Conservation (phyloP, 2,888 invertebrate species). For the Plutella xylostella region DNA sequence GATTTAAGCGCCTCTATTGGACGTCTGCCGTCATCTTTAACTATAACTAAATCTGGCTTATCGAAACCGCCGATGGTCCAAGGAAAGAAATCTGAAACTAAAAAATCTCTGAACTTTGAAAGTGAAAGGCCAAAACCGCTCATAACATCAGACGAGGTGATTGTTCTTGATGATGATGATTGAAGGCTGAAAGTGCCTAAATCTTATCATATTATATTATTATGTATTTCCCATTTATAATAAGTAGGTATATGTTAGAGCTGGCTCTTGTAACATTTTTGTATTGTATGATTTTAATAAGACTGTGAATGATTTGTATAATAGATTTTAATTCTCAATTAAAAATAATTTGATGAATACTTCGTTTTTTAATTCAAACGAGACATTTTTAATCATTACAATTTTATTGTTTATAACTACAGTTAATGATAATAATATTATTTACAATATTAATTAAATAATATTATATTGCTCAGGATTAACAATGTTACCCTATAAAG, state of each 20-base stretch:
- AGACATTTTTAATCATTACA: too few species aligned
- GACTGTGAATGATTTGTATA: not conserved
- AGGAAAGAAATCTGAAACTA: conserved; percentile 38
- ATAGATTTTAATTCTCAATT: not conserved
- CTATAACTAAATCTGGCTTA: conserved; percentile 52
- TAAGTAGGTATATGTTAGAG: not conserved
- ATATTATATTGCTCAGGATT: too few species aligned
- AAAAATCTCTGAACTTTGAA: conserved; percentile 40
- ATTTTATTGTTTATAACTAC: not conserved
- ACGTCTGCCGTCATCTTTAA: conserved; percentile 62
- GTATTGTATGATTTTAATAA: not conserved
- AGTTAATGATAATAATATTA: not conserved
- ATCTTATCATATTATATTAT: too few species aligned
- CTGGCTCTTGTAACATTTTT: not conserved
- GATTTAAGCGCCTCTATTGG: conserved; percentile 51
- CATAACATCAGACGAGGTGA: conserved; percentile 49
- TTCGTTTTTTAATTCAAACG: too few species aligned
- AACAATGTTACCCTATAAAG: too few species aligned
- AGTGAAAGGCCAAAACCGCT: conserved; percentile 36
- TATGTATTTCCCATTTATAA: too few species aligned
- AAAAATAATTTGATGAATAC: not conserved
- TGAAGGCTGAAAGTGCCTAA: not conserved
- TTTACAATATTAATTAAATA: not conserved
- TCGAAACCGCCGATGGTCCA: conserved; percentile 26
- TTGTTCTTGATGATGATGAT: conserved; percentile 56